These are phyloP conservation scores for Ophonus ardosiacus DNA, from an alignment of 2,888 invertebrate species.

Conservation along the genomic window DNA sequence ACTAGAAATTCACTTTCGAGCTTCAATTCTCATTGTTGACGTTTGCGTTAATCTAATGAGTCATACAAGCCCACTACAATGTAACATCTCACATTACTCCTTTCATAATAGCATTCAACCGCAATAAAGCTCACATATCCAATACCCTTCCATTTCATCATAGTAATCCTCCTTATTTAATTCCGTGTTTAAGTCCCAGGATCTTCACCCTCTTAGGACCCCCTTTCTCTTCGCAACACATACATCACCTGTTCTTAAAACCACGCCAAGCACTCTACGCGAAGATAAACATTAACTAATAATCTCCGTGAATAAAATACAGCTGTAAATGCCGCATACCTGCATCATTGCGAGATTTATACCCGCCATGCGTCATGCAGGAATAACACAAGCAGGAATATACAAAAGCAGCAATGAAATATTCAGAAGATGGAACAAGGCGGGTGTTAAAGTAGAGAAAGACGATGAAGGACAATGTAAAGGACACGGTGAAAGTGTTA, in stretches of 20 bases:
- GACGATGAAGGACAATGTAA: neutral
- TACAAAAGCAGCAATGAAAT: slow-evolving; percentile 5
- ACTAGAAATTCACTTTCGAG: no score
- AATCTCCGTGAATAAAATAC: slow-evolving; percentile 53
- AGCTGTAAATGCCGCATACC: slow-evolving; percentile 38
- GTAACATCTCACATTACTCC: neutral
- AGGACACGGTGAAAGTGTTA: slow-evolving; percentile 1
- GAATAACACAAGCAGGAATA: slow-evolving; percentile 18
- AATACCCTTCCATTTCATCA: slow-evolving; percentile 26
- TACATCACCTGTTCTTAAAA: slow-evolving; percentile 18
- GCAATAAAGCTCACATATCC: slow-evolving; percentile 15
- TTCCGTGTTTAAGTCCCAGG: slow-evolving; percentile 20
- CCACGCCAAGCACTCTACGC: neutral
- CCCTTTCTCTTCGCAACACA: neutral
- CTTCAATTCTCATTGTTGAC: neutral
- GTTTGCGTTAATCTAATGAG: neutral
- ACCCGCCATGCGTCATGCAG: slow-evolving; percentile 19
- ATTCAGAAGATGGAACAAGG: slow-evolving; percentile 6
- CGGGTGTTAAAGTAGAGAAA: slow-evolving; percentile 8
- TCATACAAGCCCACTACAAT: neutral
- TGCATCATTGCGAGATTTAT: slow-evolving; percentile 50
- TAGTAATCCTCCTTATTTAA: slow-evolving; percentile 38
- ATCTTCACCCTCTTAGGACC: slow-evolving; percentile 24
- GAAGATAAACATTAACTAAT: slow-evolving; percentile 57
- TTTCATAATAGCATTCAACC: neutral